These are phyloP conservation scores for Acrocyrtus sp. DNA, from an alignment of 2,888 invertebrate species.

Conservation along the genomic window DNA sequence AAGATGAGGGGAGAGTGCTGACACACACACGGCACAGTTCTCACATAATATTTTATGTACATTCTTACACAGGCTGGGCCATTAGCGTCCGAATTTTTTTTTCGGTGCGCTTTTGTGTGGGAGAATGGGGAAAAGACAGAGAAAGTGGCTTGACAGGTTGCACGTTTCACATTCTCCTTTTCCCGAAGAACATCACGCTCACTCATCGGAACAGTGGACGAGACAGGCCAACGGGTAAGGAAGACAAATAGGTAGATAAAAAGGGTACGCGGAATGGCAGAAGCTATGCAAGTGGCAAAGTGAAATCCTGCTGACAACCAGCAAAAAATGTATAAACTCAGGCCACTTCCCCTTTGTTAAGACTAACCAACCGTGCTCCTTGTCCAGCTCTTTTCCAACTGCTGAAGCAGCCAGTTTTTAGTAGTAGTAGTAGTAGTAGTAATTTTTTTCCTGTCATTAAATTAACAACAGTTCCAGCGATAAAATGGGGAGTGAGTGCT, in stretches of 20 bases:
- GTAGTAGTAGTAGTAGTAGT: too few relatives aligned
- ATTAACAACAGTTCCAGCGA: too few relatives aligned
- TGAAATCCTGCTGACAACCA: constrained; percentile 48
- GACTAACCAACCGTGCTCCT: constrained; percentile 46
- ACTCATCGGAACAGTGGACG: constrained; percentile 22
- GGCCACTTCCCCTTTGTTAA: constrained; percentile 33
- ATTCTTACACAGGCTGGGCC: not conserved
- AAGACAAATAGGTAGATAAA: too few relatives aligned
- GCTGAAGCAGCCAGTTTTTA: too few relatives aligned
- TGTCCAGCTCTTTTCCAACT: constrained; percentile 20
- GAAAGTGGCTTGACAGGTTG: constrained; percentile 14
- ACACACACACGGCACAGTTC: not conserved
- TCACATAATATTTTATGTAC: not conserved
- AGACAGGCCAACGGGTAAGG: not conserved
- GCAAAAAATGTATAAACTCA: constrained; percentile 52
- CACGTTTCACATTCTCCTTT: not conserved
- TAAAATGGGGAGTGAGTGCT: too few relatives aligned
- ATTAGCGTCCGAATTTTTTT: constrained; percentile 6
- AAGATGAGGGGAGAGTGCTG: not conserved
- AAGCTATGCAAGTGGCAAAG: constrained; percentile 33
- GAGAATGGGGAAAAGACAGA: too few relatives aligned
- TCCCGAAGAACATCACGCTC: not conserved
- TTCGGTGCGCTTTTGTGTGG: not conserved
- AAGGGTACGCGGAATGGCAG: not conserved
- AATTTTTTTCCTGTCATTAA: too few relatives aligned